Conservation (phyloP, 1,140 invertebrate species). For the Ceratitis capitata region DNA sequence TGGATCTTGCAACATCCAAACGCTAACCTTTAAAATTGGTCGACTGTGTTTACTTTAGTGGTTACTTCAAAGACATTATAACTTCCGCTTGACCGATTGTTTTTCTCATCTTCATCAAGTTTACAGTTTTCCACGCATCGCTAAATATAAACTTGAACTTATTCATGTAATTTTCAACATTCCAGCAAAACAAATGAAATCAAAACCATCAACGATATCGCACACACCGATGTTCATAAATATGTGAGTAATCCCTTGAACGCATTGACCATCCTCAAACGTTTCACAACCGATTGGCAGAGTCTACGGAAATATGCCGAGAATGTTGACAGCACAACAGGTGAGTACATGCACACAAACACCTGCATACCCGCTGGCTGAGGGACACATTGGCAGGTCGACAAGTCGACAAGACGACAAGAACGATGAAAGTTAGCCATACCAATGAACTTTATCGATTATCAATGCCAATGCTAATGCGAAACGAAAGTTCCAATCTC, state of each 20-base stretch:
- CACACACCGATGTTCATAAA: slow-evolving; percentile 78
- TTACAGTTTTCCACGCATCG: too few species aligned
- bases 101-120: too few species aligned
- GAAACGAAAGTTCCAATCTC: too few species aligned
- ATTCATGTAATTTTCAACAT: neutral
- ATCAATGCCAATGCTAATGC: slow-evolving; percentile 14
- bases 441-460: neutral
- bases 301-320: slow-evolving; percentile 48
- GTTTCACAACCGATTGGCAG: slow-evolving; percentile 89
- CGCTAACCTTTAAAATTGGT: too few species aligned
- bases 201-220: slow-evolving; percentile 77
- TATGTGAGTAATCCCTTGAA: slow-evolving; percentile 95
- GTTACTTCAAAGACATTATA: too few species aligned
- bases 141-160: too few species aligned
- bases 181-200: slow-evolving; percentile 70
- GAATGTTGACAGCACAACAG: slow-evolving; percentile 38
- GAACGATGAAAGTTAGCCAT: too few species aligned
- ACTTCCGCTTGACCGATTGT: too few species aligned
- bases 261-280: slow-evolving; percentile 94
- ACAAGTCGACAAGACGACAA: neutral
- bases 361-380: too few species aligned
- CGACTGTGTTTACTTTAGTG: too few species aligned
- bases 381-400: neutral
- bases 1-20: too few species aligned
- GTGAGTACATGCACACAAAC: neutral